phyloP scores from a whole-genome alignment of 2,797 vertebrate species.

The Glossophaga mutica region DNA sequence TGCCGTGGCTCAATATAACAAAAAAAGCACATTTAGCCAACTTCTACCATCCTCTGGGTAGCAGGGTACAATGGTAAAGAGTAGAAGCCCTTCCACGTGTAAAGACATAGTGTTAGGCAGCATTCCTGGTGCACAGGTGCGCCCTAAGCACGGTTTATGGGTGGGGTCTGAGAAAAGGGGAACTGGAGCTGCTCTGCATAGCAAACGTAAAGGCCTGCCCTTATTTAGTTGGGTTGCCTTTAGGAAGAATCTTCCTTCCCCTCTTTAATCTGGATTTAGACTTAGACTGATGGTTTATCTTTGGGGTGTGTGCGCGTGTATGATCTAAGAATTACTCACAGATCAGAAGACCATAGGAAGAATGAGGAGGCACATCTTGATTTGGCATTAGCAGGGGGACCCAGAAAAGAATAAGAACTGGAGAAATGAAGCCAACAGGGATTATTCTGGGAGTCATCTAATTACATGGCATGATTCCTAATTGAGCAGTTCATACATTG shows the following conservation, averaged over 20 bases:
- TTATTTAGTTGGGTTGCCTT: not conserved
- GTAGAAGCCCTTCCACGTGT: not conserved
- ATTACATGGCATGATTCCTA: not conserved
- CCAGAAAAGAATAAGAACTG: not conserved
- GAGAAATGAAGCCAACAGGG: not conserved
- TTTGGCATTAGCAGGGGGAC: not conserved
- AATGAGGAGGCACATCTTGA: not conserved
- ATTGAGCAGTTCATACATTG: not conserved
- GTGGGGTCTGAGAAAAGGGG: not conserved
- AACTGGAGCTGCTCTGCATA: not conserved
- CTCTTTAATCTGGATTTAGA: not conserved
- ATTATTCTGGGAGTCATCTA: not conserved
- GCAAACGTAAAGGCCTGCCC: not conserved
- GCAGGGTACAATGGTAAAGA: not conserved
- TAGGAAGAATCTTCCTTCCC: not conserved
- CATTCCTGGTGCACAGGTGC: not conserved
- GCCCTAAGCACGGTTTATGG: not conserved
- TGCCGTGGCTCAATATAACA: not conserved
- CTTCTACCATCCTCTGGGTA: not conserved
- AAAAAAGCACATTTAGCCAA: not conserved
- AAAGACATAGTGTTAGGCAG: not conserved
- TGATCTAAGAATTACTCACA: not conserved
- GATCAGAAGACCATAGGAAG: not conserved
- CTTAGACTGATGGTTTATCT: not conserved
- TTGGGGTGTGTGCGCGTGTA: not conserved